A percentile compares a stretch with the other conserved stretches of the same genome.
phyloP scores from a whole-genome alignment of 1,140 invertebrate species.

The Battus philenor region DNA sequence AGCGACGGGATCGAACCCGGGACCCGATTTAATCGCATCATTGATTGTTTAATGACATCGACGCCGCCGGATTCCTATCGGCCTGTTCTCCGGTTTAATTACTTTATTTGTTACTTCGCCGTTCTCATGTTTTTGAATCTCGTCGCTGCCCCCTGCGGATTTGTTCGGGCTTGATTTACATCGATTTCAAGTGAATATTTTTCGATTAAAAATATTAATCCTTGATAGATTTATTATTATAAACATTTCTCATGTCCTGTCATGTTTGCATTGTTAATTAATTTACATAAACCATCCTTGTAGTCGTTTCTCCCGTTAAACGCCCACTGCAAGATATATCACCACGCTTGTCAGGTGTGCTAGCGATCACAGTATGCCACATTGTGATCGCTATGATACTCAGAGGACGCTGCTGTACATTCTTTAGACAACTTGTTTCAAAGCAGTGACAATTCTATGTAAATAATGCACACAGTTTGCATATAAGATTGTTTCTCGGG shows the following conservation, averaged over 20 bases:
- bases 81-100: conserved; percentile 30
- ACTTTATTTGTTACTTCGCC: conserved; percentile 35
- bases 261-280: neutral
- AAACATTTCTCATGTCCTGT: neutral
- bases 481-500: too few species aligned
- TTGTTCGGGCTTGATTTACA: neutral
- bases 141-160: neutral
- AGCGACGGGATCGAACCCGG: conserved; percentile 25
- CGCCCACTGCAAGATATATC: too few species aligned
- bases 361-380: too few species aligned
- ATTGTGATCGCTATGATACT: too few species aligned
- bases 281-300: too few species aligned
- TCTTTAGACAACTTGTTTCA: too few species aligned
- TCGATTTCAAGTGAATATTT: neutral
- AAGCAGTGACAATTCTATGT: too few species aligned
- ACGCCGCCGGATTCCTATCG: conserved; percentile 27
- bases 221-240: neutral
- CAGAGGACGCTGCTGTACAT: too few species aligned
- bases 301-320: too few species aligned
- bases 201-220: neutral
- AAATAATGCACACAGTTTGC: too few species aligned
- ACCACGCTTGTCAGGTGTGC: too few species aligned
- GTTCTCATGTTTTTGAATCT: conserved; percentile 11
- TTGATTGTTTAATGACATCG: conserved; percentile 42
- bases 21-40: conserved; percentile 30